These are phyloP conservation scores for Heliocidaris erythrogramma DNA, from an alignment of 35 echinoderm and acorn worm genomes.

Conservation along the genomic window DNA sequence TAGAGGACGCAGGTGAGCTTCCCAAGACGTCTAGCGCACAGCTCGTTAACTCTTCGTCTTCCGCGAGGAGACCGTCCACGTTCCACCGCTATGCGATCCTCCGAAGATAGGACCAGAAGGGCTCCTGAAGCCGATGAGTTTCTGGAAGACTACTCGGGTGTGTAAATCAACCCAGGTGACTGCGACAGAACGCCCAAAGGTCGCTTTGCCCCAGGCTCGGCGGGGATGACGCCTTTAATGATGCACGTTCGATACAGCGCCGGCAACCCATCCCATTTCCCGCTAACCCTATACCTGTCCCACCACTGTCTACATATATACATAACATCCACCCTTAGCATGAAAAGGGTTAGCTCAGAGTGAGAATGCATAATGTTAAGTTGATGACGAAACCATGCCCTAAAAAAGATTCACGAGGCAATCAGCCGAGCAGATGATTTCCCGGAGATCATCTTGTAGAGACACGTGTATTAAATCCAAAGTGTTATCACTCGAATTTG, in stretches of 20 bases:
- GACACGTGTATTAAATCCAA: neutral
- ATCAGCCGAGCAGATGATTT: neutral
- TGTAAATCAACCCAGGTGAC: constrained; percentile 3
- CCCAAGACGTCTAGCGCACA: neutral
- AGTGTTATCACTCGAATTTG: neutral
- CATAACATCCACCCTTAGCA: neutral
- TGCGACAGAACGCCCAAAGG: neutral
- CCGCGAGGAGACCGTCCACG: neutral
- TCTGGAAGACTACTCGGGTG: neutral
- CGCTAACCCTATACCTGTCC: neutral
- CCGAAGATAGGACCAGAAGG: neutral
- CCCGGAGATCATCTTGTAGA: neutral
- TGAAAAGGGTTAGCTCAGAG: neutral
- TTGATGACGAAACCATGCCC: neutral
- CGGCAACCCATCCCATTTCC: neutral
- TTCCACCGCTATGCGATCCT: neutral
- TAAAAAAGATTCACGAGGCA: neutral
- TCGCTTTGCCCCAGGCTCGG: neutral
- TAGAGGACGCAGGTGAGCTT: constrained; percentile 3
- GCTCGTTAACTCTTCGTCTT: neutral
- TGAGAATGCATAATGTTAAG: neutral
- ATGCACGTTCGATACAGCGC: neutral
- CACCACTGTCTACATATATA: neutral
- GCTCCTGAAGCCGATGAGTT: neutral
- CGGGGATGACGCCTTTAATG: constrained; percentile 8